Percentiles rank a stretch among this genome's conserved stretches.
phyloP scores from a whole-genome alignment of 2,888 invertebrate species.

The Mamestra brassicae region DNA sequence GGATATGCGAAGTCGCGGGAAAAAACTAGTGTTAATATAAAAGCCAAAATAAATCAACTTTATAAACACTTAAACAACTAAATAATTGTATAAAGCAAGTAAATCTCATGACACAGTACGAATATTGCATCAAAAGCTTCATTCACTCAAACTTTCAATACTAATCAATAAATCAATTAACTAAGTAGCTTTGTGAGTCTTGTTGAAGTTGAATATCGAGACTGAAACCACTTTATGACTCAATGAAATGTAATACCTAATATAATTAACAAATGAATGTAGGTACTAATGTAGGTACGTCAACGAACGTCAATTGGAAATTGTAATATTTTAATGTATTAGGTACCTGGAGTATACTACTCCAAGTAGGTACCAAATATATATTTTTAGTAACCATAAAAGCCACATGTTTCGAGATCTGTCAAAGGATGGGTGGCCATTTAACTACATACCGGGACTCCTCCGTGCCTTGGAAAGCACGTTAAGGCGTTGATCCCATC shows the following conservation, averaged over 20 bases:
- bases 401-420: too few species aligned
- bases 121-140: constrained; percentile 36
- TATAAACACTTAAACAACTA: constrained; percentile 12
- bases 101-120: constrained; percentile 16
- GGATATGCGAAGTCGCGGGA: too few species aligned
- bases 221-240: constrained; percentile 30
- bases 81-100: constrained; percentile 15
- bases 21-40: too few species aligned
- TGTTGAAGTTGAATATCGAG: constrained; percentile 15
- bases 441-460: too few species aligned
- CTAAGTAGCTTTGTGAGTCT: constrained; percentile 22
- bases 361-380: too few species aligned
- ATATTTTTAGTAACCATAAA: too few species aligned
- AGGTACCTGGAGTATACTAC: too few species aligned
- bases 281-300: neutral
- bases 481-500: too few species aligned
- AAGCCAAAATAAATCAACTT: neutral
- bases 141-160: constrained; percentile 38
- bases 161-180: constrained; percentile 24
- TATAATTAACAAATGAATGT: constrained; percentile 17
- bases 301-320: neutral
- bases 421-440: too few species aligned
- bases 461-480: too few species aligned
- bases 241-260: constrained; percentile 9
- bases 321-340: too few species aligned